Percentiles rank a stretch among this genome's conserved stretches.
Evolutionary conservation across 2,113 vertebrate species (phyloP).

Genomic region (Neopipo cinnamomea): DNA sequence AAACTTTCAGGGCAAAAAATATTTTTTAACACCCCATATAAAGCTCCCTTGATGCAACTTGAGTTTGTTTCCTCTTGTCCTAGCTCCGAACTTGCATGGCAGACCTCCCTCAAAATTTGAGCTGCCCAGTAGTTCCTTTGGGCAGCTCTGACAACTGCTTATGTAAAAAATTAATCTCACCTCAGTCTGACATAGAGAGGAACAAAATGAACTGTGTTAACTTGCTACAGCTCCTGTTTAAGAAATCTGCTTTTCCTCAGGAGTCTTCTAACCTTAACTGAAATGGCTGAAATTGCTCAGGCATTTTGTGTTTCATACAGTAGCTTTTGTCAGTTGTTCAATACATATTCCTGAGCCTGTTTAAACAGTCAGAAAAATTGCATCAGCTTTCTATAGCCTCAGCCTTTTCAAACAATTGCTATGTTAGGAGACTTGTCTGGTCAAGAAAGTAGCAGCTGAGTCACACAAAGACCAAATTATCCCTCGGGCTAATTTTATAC

Average conservation of each 20-base stretch:
- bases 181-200: not conserved
- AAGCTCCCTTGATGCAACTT: not conserved
- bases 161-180: not conserved
- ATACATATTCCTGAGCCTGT: not conserved
- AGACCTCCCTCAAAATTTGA: not conserved
- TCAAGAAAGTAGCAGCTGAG: not conserved
- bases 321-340: not conserved
- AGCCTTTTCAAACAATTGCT: not conserved
- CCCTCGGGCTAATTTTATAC: not conserved
- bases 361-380: not conserved
- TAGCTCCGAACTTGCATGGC: not conserved
- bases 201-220: not conserved
- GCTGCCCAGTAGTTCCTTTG: not conserved
- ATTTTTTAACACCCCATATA: not conserved
- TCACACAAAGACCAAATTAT: not conserved
- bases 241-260: not conserved
- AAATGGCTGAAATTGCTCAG: not conserved
- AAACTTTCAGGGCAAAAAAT: not conserved
- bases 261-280: conserved; percentile 1
- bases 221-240: not conserved
- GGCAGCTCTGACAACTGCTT: not conserved
- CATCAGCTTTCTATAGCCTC: not conserved
- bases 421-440: not conserved
- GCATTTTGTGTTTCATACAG: not conserved
- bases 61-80: not conserved